Evolutionary conservation across 2,797 vertebrate species (phyloP).

Genomic region (Xiphorhynchus erythropygius): DNA sequence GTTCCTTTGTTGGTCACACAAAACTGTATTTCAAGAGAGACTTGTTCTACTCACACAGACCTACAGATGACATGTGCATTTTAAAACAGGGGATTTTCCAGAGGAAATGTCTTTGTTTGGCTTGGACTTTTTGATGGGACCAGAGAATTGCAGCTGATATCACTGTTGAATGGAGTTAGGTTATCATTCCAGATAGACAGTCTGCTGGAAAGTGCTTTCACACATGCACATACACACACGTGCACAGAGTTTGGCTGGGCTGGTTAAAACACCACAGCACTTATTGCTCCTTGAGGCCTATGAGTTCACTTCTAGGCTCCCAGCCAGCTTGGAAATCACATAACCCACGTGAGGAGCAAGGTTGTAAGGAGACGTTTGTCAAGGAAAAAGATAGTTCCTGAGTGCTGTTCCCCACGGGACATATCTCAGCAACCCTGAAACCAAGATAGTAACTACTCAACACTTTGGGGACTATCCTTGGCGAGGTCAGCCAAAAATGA

Average conservation of each 20-base stretch:
- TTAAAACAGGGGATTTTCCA: background rate
- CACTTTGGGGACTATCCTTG: background rate
- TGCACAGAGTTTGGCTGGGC: background rate
- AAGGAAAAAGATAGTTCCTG: background rate
- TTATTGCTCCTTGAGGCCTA: slow-evolving; percentile 54
- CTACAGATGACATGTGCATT: background rate
- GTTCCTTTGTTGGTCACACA: background rate
- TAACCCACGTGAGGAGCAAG: slow-evolving; percentile 15
- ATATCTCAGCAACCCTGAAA: slow-evolving; percentile 10
- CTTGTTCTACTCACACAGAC: background rate
- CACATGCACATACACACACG: background rate
- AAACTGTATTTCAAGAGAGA: background rate
- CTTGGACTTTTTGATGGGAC: background rate
- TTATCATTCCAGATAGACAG: background rate
- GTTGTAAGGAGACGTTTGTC: slow-evolving; percentile 23
- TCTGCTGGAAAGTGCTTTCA: slow-evolving; percentile 14
- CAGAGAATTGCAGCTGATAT: background rate
- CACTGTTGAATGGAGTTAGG: background rate
- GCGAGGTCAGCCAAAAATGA: background rate
- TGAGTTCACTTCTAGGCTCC: slow-evolving; percentile 63
- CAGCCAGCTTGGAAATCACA: slow-evolving; percentile 56
- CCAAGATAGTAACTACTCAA: background rate
- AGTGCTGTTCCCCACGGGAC: background rate
- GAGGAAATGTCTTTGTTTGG: background rate
- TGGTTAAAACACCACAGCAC: slow-evolving; percentile 15